Evolutionary conservation across 2,797 vertebrate species (phyloP).

Genomic region (Acanthornis magna): DNA sequence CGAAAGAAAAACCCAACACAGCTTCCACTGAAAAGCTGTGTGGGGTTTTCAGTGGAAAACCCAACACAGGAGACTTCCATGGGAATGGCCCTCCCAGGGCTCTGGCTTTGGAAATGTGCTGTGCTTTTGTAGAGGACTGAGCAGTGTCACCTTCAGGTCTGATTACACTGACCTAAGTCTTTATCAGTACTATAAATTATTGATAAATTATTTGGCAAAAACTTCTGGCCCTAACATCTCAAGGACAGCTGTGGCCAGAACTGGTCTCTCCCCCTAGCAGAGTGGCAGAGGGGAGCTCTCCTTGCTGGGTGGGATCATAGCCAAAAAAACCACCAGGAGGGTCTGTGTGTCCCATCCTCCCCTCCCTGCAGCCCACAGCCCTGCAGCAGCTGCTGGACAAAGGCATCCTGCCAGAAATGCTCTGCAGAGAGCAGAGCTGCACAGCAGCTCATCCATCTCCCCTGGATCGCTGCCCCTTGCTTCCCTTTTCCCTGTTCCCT

Average conservation of each 20-base stretch:
- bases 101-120: background rate
- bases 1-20: background rate
- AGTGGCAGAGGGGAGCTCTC: background rate
- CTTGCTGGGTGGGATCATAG: background rate
- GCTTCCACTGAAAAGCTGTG: background rate
- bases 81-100: background rate
- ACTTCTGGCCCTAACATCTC: background rate
- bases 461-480: background rate
- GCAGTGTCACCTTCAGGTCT: background rate
- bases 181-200: background rate
- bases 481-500: background rate
- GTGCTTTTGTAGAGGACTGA: background rate
- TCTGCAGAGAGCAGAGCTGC: background rate
- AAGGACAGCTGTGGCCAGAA: background rate
- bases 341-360: background rate
- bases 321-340: background rate
- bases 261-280: background rate
- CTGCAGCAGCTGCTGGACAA: background rate
- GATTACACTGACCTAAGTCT: background rate
- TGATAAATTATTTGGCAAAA: background rate
- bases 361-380: background rate
- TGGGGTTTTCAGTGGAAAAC: no score
- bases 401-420: background rate
- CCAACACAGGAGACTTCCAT: accelerated
- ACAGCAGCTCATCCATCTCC: background rate